phyloP scores from a whole-genome alignment of 2,888 invertebrate species.

The Orthosia incerta region DNA sequence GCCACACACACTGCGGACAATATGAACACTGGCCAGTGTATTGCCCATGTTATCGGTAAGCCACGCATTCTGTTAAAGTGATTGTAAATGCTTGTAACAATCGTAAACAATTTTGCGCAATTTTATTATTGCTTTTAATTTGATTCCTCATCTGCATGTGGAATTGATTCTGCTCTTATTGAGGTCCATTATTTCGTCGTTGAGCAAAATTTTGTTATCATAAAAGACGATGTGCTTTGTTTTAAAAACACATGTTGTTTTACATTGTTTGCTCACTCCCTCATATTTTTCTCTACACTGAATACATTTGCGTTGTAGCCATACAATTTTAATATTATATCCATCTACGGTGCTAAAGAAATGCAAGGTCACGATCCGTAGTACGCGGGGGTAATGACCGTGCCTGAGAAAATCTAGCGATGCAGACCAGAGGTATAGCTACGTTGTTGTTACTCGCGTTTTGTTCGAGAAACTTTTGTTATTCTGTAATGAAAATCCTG shows the following conservation, averaged over 20 bases:
- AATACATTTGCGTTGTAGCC: conserved; percentile 41
- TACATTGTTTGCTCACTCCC: conserved; percentile 19
- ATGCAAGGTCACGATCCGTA: conserved; percentile 68
- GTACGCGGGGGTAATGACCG: conserved; percentile 52
- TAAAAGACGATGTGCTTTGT: not conserved
- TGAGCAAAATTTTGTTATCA: not conserved
- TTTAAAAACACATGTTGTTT: conserved; percentile 5
- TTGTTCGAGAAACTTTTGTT: conserved; percentile 24
- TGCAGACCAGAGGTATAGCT: conserved; percentile 32
- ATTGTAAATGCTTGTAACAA: conserved; percentile 35
- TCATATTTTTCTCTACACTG: conserved; percentile 25
- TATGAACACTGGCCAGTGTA: conserved; percentile 14
- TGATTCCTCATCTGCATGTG: not conserved
- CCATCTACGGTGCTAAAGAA: conserved; percentile 54
- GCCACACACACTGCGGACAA: conserved; percentile 41
- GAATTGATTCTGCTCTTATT: conserved; percentile 9
- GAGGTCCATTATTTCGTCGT: not conserved
- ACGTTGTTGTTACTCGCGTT: conserved; percentile 9
- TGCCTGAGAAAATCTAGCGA: conserved; percentile 37
- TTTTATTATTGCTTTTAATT: conserved; percentile 20
- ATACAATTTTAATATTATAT: conserved; percentile 57
- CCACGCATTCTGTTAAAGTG: conserved; percentile 29
- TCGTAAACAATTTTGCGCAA: conserved; percentile 18
- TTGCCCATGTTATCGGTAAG: conserved; percentile 18
- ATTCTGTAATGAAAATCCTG: conserved; percentile 22